A percentile compares a stretch with the other conserved stretches of the same genome.
Conservation (phyloP, 2,113 vertebrate genomes). For the Perca fluviatilis region DNA sequence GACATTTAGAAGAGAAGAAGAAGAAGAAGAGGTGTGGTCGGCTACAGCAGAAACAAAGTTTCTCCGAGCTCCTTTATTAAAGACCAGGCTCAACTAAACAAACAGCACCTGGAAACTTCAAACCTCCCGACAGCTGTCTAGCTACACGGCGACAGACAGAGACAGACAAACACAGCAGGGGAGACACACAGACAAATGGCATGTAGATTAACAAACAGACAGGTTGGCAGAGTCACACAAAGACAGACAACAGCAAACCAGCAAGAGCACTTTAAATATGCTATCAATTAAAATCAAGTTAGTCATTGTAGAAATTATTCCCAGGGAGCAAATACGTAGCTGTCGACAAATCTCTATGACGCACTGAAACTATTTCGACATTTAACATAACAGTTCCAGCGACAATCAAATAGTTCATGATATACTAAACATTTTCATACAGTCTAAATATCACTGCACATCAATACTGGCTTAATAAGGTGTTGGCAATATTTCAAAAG, state of each 20-base stretch:
- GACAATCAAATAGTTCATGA: constrained; percentile 2
- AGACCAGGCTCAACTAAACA: constrained; percentile 61
- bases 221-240: constrained; percentile 46
- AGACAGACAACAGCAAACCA: constrained; percentile 27
- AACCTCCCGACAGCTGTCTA: constrained; percentile 67
- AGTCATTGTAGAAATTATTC: constrained; percentile 10
- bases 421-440: not conserved
- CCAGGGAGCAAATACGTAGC: not conserved
- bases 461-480: not conserved
- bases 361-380: not conserved
- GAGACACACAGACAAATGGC: constrained; percentile 55
- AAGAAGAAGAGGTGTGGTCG: constrained; percentile 11
- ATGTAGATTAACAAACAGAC: constrained; percentile 58
- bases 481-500: not conserved
- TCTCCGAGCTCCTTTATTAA: constrained; percentile 55
- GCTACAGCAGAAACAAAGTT: constrained; percentile 56
- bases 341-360: not conserved
- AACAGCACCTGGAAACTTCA: constrained; percentile 78
- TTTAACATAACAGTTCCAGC: not conserved
- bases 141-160: constrained; percentile 35
- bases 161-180: constrained; percentile 36
- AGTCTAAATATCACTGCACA: not conserved
- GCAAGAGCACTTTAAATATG: constrained; percentile 23
- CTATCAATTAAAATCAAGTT: constrained; percentile 25
- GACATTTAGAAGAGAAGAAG: constrained; percentile 18